Conservation (phyloP, 2,113 vertebrate species). For the Alligator sinensis region DNA sequence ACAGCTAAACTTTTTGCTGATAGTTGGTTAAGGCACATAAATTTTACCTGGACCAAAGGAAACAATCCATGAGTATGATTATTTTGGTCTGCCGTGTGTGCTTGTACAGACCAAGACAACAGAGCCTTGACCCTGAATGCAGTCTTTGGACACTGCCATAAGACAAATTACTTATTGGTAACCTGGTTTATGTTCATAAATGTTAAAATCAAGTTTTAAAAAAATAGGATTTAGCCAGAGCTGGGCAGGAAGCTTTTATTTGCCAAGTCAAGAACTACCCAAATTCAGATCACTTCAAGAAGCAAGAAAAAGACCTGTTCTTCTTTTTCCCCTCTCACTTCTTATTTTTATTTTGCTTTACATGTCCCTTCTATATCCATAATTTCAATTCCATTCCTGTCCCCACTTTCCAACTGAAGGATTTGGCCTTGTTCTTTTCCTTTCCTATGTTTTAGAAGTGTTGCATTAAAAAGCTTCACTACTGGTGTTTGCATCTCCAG, state of each 20-base stretch:
- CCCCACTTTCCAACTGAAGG: background rate
- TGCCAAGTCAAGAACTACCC: background rate
- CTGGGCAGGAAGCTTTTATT: background rate
- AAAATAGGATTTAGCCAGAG: background rate
- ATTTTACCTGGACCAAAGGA: background rate
- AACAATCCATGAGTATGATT: background rate
- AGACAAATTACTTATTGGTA: background rate
- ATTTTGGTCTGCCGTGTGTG: background rate
- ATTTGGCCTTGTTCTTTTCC: background rate
- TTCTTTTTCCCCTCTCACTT: background rate
- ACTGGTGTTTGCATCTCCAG: no score
- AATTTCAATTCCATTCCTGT: background rate
- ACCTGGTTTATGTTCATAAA: background rate
- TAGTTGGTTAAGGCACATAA: background rate
- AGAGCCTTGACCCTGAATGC: background rate
- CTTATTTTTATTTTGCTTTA: background rate
- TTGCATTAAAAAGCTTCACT: background rate
- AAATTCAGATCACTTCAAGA: background rate
- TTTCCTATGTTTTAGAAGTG: background rate
- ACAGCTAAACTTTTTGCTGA: background rate
- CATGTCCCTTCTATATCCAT: background rate
- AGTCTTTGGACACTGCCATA: background rate
- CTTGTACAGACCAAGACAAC: background rate
- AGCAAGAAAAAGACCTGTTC: background rate
- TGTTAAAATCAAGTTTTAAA: background rate